phyloP scores from a whole-genome alignment of 2,797 vertebrate genomes.

The Poecilia wingei region DNA sequence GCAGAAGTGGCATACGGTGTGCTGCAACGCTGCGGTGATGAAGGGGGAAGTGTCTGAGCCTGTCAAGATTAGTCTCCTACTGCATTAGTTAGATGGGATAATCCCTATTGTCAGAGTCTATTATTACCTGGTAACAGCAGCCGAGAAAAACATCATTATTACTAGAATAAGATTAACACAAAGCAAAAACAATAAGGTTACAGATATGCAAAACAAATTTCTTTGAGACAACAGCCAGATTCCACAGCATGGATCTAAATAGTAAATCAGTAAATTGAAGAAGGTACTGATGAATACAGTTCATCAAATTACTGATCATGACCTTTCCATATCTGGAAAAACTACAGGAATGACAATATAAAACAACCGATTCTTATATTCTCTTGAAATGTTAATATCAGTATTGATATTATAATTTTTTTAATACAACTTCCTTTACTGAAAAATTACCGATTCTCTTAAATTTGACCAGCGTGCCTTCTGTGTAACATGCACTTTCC shows the following conservation, averaged over 20 bases:
- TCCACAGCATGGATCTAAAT: not conserved
- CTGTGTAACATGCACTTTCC: not conserved
- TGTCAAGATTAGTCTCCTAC: slow-evolving; percentile 64
- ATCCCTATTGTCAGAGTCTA: slow-evolving; percentile 71
- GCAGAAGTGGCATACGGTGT: slow-evolving; percentile 61
- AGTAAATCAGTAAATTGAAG: not conserved
- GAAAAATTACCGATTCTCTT: not conserved
- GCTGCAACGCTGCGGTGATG: slow-evolving; percentile 58
- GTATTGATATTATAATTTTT: not conserved
- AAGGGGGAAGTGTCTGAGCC: slow-evolving; percentile 40
- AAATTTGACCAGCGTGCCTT: not conserved
- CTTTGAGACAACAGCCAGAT: slow-evolving; percentile 4
- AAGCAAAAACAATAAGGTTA: slow-evolving; percentile 18
- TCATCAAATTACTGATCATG: slow-evolving; percentile 2
- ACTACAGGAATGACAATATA: not conserved
- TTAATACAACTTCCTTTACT: not conserved
- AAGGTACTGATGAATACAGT: not conserved
- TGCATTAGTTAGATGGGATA: slow-evolving; percentile 70
- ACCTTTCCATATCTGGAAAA: not conserved
- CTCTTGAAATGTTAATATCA: not conserved
- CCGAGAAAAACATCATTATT: slow-evolving; percentile 37
- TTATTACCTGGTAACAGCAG: slow-evolving; percentile 68
- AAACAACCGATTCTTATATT: not conserved
- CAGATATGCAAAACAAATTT: slow-evolving; percentile 26
- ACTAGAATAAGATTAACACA: slow-evolving; percentile 41